Evolutionary conservation across 35 echinoderm and acorn worm genomes (phyloP).

Genomic region (Eucidaris tribuloides): DNA sequence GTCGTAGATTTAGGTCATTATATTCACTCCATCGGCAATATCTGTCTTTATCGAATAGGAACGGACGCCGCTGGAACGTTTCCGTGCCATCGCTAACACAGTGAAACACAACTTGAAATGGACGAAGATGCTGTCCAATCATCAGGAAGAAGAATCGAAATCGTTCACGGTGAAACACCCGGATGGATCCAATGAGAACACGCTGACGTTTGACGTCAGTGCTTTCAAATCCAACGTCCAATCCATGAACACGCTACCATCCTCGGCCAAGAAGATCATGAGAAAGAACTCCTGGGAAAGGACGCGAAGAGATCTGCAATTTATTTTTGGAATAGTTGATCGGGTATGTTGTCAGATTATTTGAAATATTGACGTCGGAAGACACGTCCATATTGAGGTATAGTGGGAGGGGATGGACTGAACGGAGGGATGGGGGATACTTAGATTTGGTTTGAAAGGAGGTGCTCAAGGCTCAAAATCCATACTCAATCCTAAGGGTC

Average conservation of each 20-base stretch:
- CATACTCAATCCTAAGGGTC: too few relatives aligned
- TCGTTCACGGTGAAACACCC: slow-evolving; percentile 71
- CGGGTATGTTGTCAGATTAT: slow-evolving; percentile 80
- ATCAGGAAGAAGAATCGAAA: slow-evolving; percentile 58
- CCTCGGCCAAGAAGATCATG: slow-evolving; percentile 61
- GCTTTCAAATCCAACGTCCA: slow-evolving; percentile 97
- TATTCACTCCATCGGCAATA: background rate
- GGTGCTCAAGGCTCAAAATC: too few relatives aligned
- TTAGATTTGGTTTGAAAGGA: too few relatives aligned
- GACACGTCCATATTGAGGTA: too few relatives aligned
- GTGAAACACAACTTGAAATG: slow-evolving; percentile 95
- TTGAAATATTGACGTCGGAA: too few relatives aligned
- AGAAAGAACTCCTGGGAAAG: slow-evolving; percentile 75
- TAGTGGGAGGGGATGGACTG: too few relatives aligned
- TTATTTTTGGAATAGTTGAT: slow-evolving; percentile 57
- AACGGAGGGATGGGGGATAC: too few relatives aligned
- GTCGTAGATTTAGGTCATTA: background rate
- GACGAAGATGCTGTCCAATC: slow-evolving; percentile 36
- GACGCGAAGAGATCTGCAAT: slow-evolving; percentile 46
- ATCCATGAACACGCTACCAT: slow-evolving; percentile 48
- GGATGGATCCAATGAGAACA: slow-evolving; percentile 69
- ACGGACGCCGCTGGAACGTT: slow-evolving; percentile 67
- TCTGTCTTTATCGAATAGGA: background rate
- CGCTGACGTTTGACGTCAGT: slow-evolving; percentile 89
- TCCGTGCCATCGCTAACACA: slow-evolving; percentile 74